These are phyloP conservation scores for Trichonephila clavata DNA, from an alignment of 1,140 invertebrate species.

Conservation along the genomic window DNA sequence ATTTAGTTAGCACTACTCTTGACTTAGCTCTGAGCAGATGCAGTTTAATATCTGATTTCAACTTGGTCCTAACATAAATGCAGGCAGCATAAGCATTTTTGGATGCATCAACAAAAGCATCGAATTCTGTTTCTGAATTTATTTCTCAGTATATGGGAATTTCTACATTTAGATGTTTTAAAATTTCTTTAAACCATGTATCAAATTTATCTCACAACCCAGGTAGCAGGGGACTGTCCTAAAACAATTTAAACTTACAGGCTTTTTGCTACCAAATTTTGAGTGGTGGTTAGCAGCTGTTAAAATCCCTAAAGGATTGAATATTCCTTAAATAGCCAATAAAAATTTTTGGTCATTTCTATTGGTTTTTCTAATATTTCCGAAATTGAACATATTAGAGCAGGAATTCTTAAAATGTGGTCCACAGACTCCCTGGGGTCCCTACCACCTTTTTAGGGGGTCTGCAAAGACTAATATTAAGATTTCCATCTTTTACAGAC, in stretches of 20 bases:
- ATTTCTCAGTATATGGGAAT: conserved; percentile 7
- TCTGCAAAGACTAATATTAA: too few relatives aligned
- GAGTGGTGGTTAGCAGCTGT: too few relatives aligned
- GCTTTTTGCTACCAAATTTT: too few relatives aligned
- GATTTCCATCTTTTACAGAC: too few relatives aligned
- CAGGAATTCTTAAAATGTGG: too few relatives aligned
- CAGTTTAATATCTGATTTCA: neutral
- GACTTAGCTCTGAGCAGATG: neutral
- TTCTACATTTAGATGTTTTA: neutral
- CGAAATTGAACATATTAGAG: neutral
- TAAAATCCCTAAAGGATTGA: conserved; percentile 14
- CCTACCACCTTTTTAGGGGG: too few relatives aligned
- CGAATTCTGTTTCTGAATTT: neutral
- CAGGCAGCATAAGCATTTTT: neutral
- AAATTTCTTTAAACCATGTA: neutral
- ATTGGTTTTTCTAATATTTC: neutral
- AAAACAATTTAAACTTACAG: neutral
- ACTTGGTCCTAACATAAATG: neutral
- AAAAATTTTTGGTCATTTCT: neutral
- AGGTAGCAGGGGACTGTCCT: neutral
- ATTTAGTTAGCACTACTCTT: conserved; percentile 32
- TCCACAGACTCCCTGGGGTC: too few relatives aligned
- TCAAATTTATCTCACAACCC: neutral
- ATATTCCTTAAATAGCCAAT: neutral
- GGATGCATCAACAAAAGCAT: conserved; percentile 17